phyloP scores from a whole-genome alignment of 2,797 vertebrate genomes.

The Pogonophryne albipinna region DNA sequence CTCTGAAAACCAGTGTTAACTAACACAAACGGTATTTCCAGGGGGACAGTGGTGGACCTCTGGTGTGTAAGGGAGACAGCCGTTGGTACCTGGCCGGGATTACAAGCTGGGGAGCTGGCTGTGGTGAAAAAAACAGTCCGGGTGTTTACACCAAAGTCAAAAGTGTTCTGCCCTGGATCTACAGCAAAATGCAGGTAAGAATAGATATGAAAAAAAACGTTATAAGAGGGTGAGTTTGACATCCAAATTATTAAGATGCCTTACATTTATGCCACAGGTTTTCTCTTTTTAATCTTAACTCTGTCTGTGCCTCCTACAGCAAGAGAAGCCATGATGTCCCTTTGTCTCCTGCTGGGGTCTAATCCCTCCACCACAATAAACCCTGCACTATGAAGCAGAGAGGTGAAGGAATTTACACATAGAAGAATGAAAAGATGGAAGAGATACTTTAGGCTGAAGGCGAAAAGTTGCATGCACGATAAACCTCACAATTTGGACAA shows the following conservation, averaged over 20 bases:
- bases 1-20: not conserved
- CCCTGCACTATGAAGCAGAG: constrained; percentile 44
- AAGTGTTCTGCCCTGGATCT: constrained; percentile 89
- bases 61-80: constrained; percentile 85
- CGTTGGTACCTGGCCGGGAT: constrained; percentile 90
- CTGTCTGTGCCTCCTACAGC: constrained; percentile 57
- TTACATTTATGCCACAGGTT: not conserved
- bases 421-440: constrained; percentile 9
- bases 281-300: constrained; percentile 7
- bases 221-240: not conserved
- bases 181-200: constrained; percentile 92
- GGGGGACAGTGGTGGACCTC: constrained; percentile 96
- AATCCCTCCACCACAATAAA: constrained; percentile 9
- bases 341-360: constrained; percentile 14
- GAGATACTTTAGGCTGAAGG: not conserved
- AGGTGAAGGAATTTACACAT: constrained; percentile 9
- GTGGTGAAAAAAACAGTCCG: constrained; percentile 87
- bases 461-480: not conserved
- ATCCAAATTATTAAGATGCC: not conserved
- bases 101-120: constrained; percentile 95
- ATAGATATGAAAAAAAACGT: not conserved
- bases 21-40: constrained; percentile 47
- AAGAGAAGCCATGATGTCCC: constrained; percentile 52
- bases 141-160: constrained; percentile 91
- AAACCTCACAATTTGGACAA: constrained; percentile 12